These are phyloP conservation scores for Phyllostomus hastatus DNA, from an alignment of 2,113 vertebrate genomes.

Conservation along the genomic window DNA sequence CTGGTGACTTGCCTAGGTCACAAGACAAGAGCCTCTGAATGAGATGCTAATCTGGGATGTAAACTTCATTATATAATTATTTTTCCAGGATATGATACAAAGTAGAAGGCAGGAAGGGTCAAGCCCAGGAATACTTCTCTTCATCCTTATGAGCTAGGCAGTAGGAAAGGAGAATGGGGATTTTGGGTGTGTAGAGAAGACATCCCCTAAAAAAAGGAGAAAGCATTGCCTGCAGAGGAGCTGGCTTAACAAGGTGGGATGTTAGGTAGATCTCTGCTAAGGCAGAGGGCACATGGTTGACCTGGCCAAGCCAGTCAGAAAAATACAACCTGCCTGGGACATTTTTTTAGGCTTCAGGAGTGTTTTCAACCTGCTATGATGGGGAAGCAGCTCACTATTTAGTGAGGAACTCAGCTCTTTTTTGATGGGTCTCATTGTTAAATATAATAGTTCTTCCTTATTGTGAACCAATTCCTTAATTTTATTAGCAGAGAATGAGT, in stretches of 20 bases:
- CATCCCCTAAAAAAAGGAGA: background rate
- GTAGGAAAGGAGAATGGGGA: background rate
- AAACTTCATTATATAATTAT: background rate
- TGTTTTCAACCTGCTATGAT: background rate
- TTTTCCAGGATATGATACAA: background rate
- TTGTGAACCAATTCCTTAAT: background rate
- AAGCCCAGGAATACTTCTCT: background rate
- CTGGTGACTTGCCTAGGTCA: background rate
- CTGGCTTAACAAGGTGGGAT: background rate
- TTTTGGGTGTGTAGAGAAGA: background rate
- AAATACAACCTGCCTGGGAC: constrained; percentile 17
- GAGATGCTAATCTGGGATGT: background rate
- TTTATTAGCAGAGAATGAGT: background rate
- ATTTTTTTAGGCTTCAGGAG: background rate
- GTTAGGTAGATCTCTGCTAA: background rate
- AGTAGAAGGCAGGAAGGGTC: background rate
- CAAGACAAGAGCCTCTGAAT: background rate
- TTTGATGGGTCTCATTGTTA: background rate
- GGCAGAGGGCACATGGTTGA: background rate
- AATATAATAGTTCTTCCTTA: background rate
- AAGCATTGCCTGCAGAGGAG: background rate
- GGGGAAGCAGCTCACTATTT: background rate
- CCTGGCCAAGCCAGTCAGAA: background rate
- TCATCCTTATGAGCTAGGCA: background rate
- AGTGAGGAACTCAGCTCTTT: background rate